Evolutionary conservation across 2,113 vertebrate genomes (phyloP), one percentile per base, ranked within the genome.

Genomic region (Nothobranchius kuhntae): DNA sequence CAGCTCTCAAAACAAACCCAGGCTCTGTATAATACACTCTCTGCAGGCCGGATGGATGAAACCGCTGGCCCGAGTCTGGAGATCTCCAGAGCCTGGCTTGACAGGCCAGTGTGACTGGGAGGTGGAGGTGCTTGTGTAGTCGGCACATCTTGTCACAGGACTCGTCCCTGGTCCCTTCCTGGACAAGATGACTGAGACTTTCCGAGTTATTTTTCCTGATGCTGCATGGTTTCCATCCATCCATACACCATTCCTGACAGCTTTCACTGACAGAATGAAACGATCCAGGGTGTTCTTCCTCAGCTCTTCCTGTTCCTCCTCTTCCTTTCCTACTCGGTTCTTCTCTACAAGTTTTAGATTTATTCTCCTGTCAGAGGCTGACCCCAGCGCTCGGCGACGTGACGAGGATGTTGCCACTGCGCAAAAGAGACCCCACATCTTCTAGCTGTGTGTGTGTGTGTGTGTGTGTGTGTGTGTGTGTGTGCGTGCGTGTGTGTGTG

Each of bases 351-450:
- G 46, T 68, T 53, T 72, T 36, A 86, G 75, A 91, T 93, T 89
- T 90, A 89, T 89, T 82, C 68, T 77, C 81, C 76, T 88, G 91
- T 91, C 88, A 88, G 68, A 65, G 40, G 59, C 80, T 72, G 86
- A 89, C 85, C 79, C 65, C 58, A 85, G 74, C 56, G 65, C 65
- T 86, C 60, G n/a, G 61, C 75, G 79, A 81, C 68, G 64, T 59
- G 42, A 67, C 68, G 67, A 84, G 74, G 84, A 75, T 82, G 71
- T 61, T 67, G 59, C 55, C 62, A 63, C 80, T 78, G 81, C 77
- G 76, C 74, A 79, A 73, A 71, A 59, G 73, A 80, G 87, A 62
- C 59, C 58, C 4, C 12, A n/a, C 59, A 63, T 84, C 65, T 78
- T 65, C 64, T 77, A 71, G 15, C 58, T 52, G 24, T 61, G 57